Evolutionary conservation across 2,888 invertebrate genomes (phyloP).

Genomic region (Agelastica alni): DNA sequence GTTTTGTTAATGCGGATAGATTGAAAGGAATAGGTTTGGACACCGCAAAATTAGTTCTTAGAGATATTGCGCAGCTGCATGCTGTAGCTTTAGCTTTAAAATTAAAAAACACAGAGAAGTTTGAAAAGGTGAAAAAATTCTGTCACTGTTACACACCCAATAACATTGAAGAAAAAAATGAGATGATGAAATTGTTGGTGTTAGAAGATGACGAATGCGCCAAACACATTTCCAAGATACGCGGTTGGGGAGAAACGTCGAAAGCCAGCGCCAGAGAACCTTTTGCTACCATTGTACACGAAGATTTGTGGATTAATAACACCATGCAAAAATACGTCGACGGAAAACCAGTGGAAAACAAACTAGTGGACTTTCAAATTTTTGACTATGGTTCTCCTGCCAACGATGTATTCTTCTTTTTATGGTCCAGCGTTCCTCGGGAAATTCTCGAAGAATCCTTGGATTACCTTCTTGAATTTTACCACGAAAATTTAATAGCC

Average conservation of each 20-base stretch:
- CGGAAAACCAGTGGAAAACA: slow-evolving; percentile 44
- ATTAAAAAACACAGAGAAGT: slow-evolving; percentile 53
- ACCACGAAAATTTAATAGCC: slow-evolving; percentile 57
- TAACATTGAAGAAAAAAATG: background rate
- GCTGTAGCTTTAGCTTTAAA: slow-evolving; percentile 61
- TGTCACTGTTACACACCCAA: slow-evolving; percentile 18
- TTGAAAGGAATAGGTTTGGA: slow-evolving; percentile 58
- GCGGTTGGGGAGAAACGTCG: background rate
- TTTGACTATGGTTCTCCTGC: slow-evolving; percentile 58
- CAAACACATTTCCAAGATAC: background rate
- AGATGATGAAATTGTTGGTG: background rate
- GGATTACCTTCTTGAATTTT: slow-evolving; percentile 57
- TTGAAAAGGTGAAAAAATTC: slow-evolving; percentile 50
- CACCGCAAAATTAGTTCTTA: slow-evolving; percentile 56
- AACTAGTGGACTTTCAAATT: slow-evolving; percentile 64
- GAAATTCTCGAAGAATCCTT: slow-evolving; percentile 52
- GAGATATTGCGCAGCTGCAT: slow-evolving; percentile 61
- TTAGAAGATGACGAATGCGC: background rate
- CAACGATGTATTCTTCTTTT: slow-evolving; percentile 60
- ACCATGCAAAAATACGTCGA: slow-evolving; percentile 57
- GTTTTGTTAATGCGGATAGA: slow-evolving; percentile 59
- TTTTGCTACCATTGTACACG: slow-evolving; percentile 60
- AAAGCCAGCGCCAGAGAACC: slow-evolving; percentile 23
- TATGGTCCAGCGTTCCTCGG: slow-evolving; percentile 58
- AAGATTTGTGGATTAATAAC: slow-evolving; percentile 65